Evolutionary conservation across 1,140 invertebrate genomes (phyloP).

Genomic region (Euschistus heros): DNA sequence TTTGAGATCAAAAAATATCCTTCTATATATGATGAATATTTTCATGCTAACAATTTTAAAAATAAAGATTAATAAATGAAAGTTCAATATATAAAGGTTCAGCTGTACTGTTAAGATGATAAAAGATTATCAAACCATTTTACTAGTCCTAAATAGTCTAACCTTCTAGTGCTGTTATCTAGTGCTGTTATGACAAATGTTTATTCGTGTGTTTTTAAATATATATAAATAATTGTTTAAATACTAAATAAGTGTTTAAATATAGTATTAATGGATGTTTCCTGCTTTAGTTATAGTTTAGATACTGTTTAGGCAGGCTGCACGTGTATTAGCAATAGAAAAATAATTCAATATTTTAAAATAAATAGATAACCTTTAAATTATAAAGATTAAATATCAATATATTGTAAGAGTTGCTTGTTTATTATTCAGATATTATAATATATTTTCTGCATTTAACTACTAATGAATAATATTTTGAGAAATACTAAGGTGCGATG

Average conservation of each 20-base stretch:
- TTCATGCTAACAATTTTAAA: too few species aligned
- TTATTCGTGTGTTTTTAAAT: neutral
- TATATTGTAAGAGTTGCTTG: too few species aligned
- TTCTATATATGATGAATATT: too few species aligned
- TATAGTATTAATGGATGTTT: constrained; percentile 1
- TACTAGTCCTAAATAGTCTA: neutral
- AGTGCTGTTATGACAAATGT: neutral
- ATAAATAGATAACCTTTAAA: too few species aligned
- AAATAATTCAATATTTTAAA: too few species aligned
- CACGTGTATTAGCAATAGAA: constrained; percentile 40
- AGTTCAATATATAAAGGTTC: neutral
- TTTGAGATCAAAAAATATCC: too few species aligned
- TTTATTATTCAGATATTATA: too few species aligned
- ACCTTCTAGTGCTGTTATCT: neutral
- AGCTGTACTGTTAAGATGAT: neutral
- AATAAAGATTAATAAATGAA: too few species aligned
- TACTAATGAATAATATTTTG: too few species aligned
- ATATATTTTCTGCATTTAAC: too few species aligned
- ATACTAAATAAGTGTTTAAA: neutral
- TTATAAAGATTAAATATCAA: too few species aligned
- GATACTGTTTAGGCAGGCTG: constrained; percentile 33
- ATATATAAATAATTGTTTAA: neutral
- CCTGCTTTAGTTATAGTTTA: constrained; percentile 18
- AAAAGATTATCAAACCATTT: neutral
- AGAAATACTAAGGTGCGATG: too few species aligned